A percentile compares a stretch with the other conserved stretches of the same genome.
These are phyloP conservation scores for Caranx ignobilis DNA, from an alignment of 2,113 vertebrate species.

Conservation along the genomic window DNA sequence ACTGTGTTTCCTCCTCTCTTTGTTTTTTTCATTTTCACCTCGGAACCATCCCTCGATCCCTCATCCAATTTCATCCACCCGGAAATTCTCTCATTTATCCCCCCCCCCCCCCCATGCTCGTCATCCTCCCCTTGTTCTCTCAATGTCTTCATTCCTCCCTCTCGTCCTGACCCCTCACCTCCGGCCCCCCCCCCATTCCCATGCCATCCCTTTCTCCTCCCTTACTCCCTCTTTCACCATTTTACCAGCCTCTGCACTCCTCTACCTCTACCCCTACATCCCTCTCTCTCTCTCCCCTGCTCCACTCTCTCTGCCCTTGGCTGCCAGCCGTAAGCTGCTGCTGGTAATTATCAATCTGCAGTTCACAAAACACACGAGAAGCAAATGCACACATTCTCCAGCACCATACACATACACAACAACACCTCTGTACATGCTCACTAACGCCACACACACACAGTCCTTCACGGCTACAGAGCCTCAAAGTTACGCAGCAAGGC, in stretches of 20 bases:
- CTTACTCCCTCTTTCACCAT: constrained; percentile 14
- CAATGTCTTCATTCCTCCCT: constrained; percentile 44
- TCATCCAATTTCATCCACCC: constrained; percentile 67
- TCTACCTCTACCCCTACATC: constrained; percentile 15
- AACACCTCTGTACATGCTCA: background rate
- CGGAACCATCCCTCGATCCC: constrained; percentile 66
- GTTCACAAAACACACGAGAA: constrained; percentile 50
- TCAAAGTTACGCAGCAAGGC: constrained; percentile 50
- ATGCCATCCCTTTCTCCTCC: constrained; percentile 25
- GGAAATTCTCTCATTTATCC: constrained; percentile 61
- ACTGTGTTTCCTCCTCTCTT: constrained; percentile 16
- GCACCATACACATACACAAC: constrained; percentile 25
- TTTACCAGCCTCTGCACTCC: constrained; percentile 17
- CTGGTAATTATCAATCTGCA: constrained; percentile 71
- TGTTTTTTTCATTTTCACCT: constrained; percentile 35
- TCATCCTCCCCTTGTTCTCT: constrained; percentile 27
- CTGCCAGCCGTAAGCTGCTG: constrained; percentile 55
- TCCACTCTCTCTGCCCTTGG: constrained; percentile 56
- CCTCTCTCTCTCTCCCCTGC: background rate
- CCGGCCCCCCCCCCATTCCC: constrained; percentile 26
- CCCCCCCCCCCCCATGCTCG: constrained; percentile 23
- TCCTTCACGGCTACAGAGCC: constrained; percentile 56
- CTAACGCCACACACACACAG: constrained; percentile 10
- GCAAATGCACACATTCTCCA: constrained; percentile 48
- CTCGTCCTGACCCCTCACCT: constrained; percentile 43